Percentiles rank a stretch among this genome's conserved stretches.
phyloP scores from a whole-genome alignment of 2,888 invertebrate species.

The Pasiphila rectangulata region DNA sequence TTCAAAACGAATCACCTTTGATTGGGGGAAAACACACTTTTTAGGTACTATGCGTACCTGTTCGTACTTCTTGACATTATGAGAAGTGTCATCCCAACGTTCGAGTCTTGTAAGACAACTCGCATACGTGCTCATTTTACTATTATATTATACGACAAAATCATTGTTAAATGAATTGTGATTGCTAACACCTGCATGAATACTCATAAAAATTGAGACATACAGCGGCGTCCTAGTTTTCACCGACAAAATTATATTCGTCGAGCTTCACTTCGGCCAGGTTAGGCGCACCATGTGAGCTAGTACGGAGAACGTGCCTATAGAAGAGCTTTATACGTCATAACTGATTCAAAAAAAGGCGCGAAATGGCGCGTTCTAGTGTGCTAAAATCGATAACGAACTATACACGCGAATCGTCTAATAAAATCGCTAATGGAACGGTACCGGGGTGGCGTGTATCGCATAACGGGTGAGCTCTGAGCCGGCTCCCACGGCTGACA shows the following conservation, averaged over 20 bases:
- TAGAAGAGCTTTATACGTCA: slow-evolving; percentile 52
- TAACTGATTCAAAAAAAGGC: slow-evolving; percentile 65
- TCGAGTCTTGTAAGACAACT: too few species aligned
- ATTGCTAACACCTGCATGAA: slow-evolving; percentile 28
- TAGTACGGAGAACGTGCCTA: slow-evolving; percentile 52
- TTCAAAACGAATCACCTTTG: too few species aligned
- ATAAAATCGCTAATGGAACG: slow-evolving; percentile 79
- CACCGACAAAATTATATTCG: slow-evolving; percentile 52
- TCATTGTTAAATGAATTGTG: slow-evolving; percentile 30
- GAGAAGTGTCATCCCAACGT: too few species aligned
- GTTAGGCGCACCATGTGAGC: slow-evolving; percentile 56
- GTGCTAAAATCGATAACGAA: slow-evolving; percentile 70
- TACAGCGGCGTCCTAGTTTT: slow-evolving; percentile 49
- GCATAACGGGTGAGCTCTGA: slow-evolving; percentile 66
- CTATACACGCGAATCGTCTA: slow-evolving; percentile 75
- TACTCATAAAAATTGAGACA: slow-evolving; percentile 49
- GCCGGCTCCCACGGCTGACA: slow-evolving; percentile 72
- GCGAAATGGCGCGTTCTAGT: slow-evolving; percentile 56
- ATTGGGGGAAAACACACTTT: too few species aligned
- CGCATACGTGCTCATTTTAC: too few species aligned
- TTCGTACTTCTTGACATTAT: too few species aligned
- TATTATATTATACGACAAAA: slow-evolving; percentile 17
- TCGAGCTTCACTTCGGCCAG: slow-evolving; percentile 49
- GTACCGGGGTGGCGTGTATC: slow-evolving; percentile 76
- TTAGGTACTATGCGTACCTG: too few species aligned